phyloP scores from a whole-genome alignment of 2,888 invertebrate species.

The Scaeva pyrastri region DNA sequence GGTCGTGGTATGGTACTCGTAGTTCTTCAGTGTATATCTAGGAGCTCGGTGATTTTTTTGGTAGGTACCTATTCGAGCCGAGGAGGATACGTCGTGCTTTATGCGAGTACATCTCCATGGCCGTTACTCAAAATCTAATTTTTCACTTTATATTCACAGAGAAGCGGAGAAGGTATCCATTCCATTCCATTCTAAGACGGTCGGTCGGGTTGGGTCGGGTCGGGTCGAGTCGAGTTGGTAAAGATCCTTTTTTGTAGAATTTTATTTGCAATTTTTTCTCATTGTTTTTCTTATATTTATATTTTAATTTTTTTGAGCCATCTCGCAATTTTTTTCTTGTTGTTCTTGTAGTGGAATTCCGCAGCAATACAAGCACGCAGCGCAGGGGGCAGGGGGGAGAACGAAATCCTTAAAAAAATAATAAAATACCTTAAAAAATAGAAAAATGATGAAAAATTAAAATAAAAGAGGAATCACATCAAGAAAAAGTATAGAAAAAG shows the following conservation, averaged over 20 bases:
- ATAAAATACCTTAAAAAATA: constrained; percentile 3
- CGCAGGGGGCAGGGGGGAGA: not conserved
- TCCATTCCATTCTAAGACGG: constrained; percentile 57
- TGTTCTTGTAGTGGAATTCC: constrained; percentile 41
- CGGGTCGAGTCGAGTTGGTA: not conserved
- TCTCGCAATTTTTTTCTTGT: constrained; percentile 29
- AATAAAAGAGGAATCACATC: constrained; percentile 52
- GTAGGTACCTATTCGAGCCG: not conserved
- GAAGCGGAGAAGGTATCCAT: constrained; percentile 60
- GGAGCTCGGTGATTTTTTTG: constrained; percentile 51
- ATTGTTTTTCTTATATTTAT: constrained; percentile 73
- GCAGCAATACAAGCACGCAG: constrained; percentile 20
- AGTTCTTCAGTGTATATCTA: constrained; percentile 29
- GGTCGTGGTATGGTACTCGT: no score
- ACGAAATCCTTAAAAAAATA: constrained; percentile 24
- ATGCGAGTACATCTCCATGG: constrained; percentile 24
- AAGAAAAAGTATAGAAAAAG: constrained; percentile 59
- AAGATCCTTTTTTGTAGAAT: constrained; percentile 37
- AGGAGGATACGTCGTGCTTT: not conserved
- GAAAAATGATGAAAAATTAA: constrained; percentile 17
- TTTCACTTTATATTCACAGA: constrained; percentile 75
- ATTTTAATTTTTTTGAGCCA: constrained; percentile 61
- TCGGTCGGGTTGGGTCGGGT: no score
- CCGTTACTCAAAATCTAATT: constrained; percentile 74
- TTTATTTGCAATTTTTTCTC: constrained; percentile 68